Conservation (phyloP, 1,140 invertebrate genomes). For the Frieseomelitta varia region DNA sequence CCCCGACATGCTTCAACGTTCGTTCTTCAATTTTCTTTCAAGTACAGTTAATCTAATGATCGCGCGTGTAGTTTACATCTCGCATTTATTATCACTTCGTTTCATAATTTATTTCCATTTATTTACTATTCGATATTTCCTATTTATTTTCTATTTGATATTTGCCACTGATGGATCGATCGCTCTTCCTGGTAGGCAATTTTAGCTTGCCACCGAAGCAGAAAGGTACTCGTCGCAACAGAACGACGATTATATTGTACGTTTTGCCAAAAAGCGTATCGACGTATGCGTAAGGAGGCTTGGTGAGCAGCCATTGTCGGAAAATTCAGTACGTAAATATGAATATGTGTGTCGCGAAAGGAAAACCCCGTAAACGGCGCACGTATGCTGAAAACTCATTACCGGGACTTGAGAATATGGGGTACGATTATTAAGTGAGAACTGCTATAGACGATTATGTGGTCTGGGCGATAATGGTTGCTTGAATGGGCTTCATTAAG, state of each 20-base stretch:
- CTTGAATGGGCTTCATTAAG: constrained; percentile 82
- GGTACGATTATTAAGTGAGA: constrained; percentile 80
- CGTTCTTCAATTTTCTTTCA: not conserved
- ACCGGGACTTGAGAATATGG: constrained; percentile 73
- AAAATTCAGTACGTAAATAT: constrained; percentile 70
- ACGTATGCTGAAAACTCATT: constrained; percentile 74
- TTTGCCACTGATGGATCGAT: no score
- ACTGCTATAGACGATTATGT: constrained; percentile 77
- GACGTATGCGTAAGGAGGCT: not conserved
- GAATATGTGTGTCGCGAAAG: constrained; percentile 54
- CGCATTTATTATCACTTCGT: not conserved
- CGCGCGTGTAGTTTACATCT: not conserved
- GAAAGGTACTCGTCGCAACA: not conserved
- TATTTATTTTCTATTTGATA: not conserved
- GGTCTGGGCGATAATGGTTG: constrained; percentile 78
- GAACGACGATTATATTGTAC: not conserved
- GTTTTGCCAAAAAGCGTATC: constrained; percentile 20
- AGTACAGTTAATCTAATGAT: not conserved
- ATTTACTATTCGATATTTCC: no score
- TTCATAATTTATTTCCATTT: no score
- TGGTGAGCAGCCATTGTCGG: constrained; percentile 37
- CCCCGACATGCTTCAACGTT: not conserved
- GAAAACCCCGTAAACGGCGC: constrained; percentile 58
- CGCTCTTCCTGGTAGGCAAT: not conserved
- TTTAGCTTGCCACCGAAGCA: not conserved